Conservation (phyloP, 2,888 invertebrate species). For the Habrosyne pyritoides region DNA sequence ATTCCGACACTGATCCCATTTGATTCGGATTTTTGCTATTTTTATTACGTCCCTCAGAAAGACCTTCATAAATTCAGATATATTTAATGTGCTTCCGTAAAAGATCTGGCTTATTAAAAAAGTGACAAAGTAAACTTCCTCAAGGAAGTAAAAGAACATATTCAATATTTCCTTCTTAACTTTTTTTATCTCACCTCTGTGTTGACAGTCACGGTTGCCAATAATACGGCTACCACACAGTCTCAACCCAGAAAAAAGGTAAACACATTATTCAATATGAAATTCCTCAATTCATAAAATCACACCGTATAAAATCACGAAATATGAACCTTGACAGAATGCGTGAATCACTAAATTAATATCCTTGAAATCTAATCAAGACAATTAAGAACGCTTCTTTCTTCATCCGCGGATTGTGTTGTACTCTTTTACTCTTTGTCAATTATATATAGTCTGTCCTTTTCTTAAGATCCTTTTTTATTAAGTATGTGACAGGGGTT, state of each 20-base stretch:
- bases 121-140: slow-evolving; percentile 65
- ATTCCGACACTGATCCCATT: slow-evolving; percentile 3
- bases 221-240: slow-evolving; percentile 65
- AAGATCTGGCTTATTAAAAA: slow-evolving; percentile 35
- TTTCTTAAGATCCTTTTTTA: slow-evolving; percentile 58
- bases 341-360: slow-evolving; percentile 80
- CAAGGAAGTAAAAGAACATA: slow-evolving; percentile 55
- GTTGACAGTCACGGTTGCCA: slow-evolving; percentile 73
- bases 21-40: slow-evolving; percentile 1
- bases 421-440: slow-evolving; percentile 38
- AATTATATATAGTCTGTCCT: slow-evolving; percentile 32
- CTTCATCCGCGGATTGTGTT: slow-evolving; percentile 34
- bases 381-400: slow-evolving; percentile 77
- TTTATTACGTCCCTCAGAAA: slow-evolving; percentile 13
- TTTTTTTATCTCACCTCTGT: slow-evolving; percentile 59
- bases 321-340: slow-evolving; percentile 75
- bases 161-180: slow-evolving; percentile 74
- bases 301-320: slow-evolving; percentile 74
- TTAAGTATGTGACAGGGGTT: slow-evolving; percentile 78
- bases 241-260: slow-evolving; percentile 69
- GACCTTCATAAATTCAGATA: slow-evolving; percentile 34
- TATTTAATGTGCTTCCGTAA: slow-evolving; percentile 22
- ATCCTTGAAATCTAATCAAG: slow-evolving; percentile 82
- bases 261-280: slow-evolving; percentile 69
- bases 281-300: slow-evolving; percentile 60